Evolutionary conservation across 92 coral and sea anemone species (phyloP).

Genomic region (Epizoanthus rinbou): DNA sequence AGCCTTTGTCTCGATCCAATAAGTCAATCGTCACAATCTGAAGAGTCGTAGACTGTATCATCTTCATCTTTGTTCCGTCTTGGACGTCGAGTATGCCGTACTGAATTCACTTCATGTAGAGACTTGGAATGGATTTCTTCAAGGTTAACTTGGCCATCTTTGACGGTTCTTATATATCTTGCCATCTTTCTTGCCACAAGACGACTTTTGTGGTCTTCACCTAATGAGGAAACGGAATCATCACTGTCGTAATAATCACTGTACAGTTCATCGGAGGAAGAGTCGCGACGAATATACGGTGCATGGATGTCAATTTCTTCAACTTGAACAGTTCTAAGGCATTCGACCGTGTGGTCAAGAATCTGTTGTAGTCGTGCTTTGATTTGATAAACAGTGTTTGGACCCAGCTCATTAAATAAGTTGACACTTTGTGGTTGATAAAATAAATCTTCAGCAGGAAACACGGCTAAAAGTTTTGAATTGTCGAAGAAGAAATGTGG

Average conservation of each 20-base stretch:
- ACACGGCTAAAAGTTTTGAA: neutral
- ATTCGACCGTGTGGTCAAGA: neutral
- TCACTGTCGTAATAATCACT: neutral
- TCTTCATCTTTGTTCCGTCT: neutral
- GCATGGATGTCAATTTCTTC: constrained; percentile 18
- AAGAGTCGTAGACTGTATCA: neutral
- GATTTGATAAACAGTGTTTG: constrained; percentile 21
- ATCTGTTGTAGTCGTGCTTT: constrained; percentile 14
- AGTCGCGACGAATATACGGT: constrained; percentile 4
- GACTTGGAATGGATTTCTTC: constrained; percentile 7
- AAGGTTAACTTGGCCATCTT: neutral
- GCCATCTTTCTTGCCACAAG: constrained; percentile 26
- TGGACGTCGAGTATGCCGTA: neutral
- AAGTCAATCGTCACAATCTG: neutral
- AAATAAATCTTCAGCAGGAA: constrained; percentile 24
- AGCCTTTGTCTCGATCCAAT: too few species aligned
- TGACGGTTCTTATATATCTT: neutral
- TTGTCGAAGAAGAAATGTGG: constrained; percentile 40
- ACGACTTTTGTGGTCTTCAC: constrained; percentile 7
- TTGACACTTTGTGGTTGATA: neutral
- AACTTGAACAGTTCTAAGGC: neutral
- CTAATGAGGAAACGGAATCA: constrained; percentile 17
- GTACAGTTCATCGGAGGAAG: constrained; percentile 3
- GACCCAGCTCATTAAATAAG: constrained; percentile 5
- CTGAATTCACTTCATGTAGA: neutral